Evolutionary conservation across 1,140 invertebrate species (phyloP).

Genomic region (Papilio machaon): DNA sequence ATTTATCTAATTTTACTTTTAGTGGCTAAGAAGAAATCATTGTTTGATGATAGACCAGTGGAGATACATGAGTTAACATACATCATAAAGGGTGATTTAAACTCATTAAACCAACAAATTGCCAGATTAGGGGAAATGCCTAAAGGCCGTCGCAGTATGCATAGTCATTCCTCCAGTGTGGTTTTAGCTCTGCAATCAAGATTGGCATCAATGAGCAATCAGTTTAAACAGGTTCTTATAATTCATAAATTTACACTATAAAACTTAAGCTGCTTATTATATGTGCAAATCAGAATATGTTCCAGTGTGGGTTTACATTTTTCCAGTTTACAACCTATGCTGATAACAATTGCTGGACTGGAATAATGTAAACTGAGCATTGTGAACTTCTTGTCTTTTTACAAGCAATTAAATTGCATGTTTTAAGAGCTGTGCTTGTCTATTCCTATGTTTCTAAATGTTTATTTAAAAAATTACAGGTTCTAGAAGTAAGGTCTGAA

Average conservation of each 20-base stretch:
- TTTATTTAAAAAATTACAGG: conserved; percentile 68
- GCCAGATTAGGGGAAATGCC: conserved; percentile 92
- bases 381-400: too few species aligned
- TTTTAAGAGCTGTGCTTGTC: neutral
- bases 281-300: too few species aligned
- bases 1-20: conserved; percentile 68
- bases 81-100: conserved; percentile 98
- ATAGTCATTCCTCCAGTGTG: conserved; percentile 97
- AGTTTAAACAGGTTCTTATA: conserved; percentile 91
- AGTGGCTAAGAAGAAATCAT: conserved; percentile 98
- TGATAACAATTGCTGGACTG: too few species aligned
- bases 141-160: conserved; percentile 89
- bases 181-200: conserved; percentile 97
- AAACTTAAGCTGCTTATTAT: too few species aligned
- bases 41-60: conserved; percentile 97
- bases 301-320: too few species aligned
- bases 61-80: conserved; percentile 99
- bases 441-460: conserved; percentile 27
- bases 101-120: conserved; percentile 97
- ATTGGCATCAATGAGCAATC: conserved; percentile 97
- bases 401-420: neutral
- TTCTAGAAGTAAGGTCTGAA: conserved; percentile 93
- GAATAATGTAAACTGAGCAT: too few species aligned
- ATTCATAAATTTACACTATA: conserved; percentile 20
- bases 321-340: too few species aligned